These are phyloP conservation scores for Rhinatrema bivittatum DNA, from an alignment of 2,797 vertebrate genomes.

Conservation along the genomic window DNA sequence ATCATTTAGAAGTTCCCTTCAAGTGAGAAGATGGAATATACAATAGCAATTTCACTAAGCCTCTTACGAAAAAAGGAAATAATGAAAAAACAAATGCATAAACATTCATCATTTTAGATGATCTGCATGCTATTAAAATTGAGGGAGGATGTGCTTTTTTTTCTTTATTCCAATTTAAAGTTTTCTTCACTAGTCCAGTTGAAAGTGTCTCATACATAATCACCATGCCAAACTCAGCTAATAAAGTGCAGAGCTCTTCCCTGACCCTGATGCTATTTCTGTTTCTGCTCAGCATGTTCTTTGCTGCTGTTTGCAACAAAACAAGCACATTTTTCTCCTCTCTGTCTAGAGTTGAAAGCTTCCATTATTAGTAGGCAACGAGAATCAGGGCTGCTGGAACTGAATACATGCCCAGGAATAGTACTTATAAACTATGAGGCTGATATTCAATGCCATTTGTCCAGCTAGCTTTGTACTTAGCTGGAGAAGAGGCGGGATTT, in stretches of 20 bases:
- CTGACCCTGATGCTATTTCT: constrained; percentile 59
- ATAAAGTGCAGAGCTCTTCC: constrained; percentile 66
- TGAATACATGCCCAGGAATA: constrained; percentile 30
- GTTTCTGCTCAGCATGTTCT: constrained; percentile 53
- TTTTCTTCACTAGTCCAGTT: constrained; percentile 45
- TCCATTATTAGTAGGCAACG: constrained; percentile 14
- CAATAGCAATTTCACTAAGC: too few relatives aligned
- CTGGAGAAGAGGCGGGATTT: too few relatives aligned
- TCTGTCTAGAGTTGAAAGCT: constrained; percentile 44
- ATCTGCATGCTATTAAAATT: constrained; percentile 46
- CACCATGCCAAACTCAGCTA: constrained; percentile 44
- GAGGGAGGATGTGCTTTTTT: too few relatives aligned
- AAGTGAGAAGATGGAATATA: too few relatives aligned
- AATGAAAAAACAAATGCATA: too few relatives aligned
- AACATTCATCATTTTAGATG: constrained; percentile 42
- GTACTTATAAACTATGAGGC: constrained; percentile 34
- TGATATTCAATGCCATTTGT: too few relatives aligned
- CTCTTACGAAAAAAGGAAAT: constrained; percentile 39
- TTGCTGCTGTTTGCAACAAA: constrained; percentile 42
- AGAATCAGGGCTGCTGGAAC: constrained; percentile 33
- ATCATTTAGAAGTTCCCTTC: too few relatives aligned
- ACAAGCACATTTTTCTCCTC: constrained; percentile 46
- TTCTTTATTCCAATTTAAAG: constrained; percentile 43
- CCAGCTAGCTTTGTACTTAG: too few relatives aligned
- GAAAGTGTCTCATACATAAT: constrained; percentile 53